These are phyloP conservation scores for Frankliniella intonsa DNA, from an alignment of 2,888 invertebrate genomes.

Conservation along the genomic window DNA sequence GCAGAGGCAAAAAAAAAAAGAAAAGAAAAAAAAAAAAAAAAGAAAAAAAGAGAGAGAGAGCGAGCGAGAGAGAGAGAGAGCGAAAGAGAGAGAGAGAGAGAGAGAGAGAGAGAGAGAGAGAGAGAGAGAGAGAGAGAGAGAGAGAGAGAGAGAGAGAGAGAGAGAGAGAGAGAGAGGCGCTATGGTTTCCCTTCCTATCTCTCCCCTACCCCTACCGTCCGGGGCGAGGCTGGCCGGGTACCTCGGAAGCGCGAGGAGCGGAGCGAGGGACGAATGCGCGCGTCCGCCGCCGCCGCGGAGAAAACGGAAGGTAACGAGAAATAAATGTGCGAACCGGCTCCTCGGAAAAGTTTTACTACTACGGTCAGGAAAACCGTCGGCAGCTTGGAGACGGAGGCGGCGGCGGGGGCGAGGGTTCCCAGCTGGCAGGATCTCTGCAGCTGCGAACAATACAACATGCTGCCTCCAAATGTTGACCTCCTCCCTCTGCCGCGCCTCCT, in stretches of 20 bases:
- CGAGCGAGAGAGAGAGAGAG: neutral
- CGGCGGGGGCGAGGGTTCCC: no score
- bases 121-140: constrained; percentile 32
- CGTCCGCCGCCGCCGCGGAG: no score
- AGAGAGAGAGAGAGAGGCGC: neutral
- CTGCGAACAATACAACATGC: neutral
- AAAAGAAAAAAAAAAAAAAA: neutral
- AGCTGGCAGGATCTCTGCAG: no score
- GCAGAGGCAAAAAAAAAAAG: neutral
- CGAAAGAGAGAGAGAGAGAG: neutral
- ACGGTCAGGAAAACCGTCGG: no score
- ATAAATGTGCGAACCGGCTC: no score
- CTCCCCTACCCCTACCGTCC: no score
- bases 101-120: constrained; percentile 15
- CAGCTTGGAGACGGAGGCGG: no score
- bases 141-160: neutral
- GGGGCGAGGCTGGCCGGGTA: no score
- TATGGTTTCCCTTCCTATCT: neutral
- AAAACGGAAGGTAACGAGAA: no score
- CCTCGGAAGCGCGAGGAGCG: no score
- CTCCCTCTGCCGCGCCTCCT: neutral
- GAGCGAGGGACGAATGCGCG: no score
- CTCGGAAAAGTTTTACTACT: no score
- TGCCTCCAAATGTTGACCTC: neutral
- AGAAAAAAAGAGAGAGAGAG: neutral